Evolutionary conservation across 2,888 invertebrate species (phyloP).

Genomic region (Timema podura): DNA sequence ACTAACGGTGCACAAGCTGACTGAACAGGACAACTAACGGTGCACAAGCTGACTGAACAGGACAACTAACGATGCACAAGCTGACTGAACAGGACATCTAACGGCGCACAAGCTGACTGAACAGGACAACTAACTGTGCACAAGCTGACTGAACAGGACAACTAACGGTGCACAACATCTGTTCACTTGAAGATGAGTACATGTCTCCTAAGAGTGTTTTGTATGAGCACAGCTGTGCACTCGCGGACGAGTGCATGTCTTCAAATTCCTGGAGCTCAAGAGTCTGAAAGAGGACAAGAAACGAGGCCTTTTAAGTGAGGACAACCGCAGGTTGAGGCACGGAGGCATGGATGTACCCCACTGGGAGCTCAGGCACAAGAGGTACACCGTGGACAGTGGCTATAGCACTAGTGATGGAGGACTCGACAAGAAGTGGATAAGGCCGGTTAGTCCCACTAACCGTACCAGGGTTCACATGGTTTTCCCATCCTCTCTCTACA

Average conservation of each 20-base stretch:
- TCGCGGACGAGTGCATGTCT: conserved; percentile 90
- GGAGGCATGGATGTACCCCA: conserved; percentile 44
- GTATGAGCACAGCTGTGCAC: conserved; percentile 67
- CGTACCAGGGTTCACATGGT: not conserved
- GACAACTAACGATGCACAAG: no score
- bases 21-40: no score
- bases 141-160: no score
- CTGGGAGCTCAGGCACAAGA: conserved; percentile 45
- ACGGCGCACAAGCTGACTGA: no score
- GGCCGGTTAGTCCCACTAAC: conserved; percentile 42
- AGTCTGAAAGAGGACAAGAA: conserved; percentile 46
- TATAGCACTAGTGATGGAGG: conserved; percentile 79
- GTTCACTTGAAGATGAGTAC: no score
- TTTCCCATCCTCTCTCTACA: no score
- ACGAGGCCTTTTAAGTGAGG: conserved; percentile 33
- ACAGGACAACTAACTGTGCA: no score
- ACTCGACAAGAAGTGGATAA: conserved; percentile 68
- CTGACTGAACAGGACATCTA: no score
- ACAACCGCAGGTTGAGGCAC: conserved; percentile 43
- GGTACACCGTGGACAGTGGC: conserved; percentile 83
- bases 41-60: no score
- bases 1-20: no score
- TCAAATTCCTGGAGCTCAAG: conserved; percentile 89
- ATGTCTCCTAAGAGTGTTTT: no score
- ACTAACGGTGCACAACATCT: no score